Evolutionary conservation across 2,113 vertebrate genomes (phyloP).

Genomic region (Prunella fulvescens): DNA sequence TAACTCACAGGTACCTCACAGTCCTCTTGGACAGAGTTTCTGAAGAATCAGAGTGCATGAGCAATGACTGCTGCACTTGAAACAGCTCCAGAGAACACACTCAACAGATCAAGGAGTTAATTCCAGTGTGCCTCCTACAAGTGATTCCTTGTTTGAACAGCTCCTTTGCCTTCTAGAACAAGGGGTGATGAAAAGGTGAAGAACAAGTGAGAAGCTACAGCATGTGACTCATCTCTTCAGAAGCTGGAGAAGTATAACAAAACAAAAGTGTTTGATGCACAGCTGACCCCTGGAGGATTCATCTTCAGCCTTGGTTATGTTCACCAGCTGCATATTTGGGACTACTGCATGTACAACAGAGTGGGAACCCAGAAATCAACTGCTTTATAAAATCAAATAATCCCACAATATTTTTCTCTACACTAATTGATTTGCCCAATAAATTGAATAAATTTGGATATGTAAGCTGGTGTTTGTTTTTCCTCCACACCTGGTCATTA

Average conservation of each 20-base stretch:
- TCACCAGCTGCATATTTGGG: background rate
- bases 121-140: background rate
- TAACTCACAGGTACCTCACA: background rate
- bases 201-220: background rate
- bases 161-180: background rate
- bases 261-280: background rate
- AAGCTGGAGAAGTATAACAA: background rate
- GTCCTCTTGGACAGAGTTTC: background rate
- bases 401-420: rapidly evolving
- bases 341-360: rapidly evolving
- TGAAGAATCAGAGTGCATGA: background rate
- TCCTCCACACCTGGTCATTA: background rate
- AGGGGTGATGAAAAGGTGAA: background rate
- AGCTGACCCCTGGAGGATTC: background rate
- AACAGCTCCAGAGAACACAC: rapidly evolving
- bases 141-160: background rate
- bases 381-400: background rate
- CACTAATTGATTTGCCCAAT: background rate
- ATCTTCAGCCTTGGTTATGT: background rate
- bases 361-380: background rate
- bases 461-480: background rate
- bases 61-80: background rate
- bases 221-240: background rate
- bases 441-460: background rate
- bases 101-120: background rate